Percentiles rank a stretch among this genome's conserved stretches.
These are phyloP conservation scores for Falco naumanni DNA, from an alignment of 2,797 vertebrate species.

Conservation along the genomic window DNA sequence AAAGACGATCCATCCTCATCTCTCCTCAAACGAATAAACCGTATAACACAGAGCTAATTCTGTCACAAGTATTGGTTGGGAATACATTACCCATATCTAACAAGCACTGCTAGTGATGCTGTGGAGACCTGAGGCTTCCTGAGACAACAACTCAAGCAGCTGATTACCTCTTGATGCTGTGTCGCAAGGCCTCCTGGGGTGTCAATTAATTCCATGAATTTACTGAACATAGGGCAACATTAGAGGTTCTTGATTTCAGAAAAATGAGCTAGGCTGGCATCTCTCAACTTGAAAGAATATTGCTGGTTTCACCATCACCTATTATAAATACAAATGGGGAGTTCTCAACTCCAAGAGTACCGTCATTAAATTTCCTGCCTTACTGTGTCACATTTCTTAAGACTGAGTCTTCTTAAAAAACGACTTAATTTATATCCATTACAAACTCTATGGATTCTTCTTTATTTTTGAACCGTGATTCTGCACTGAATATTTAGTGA, in stretches of 20 bases:
- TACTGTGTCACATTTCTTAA: not conserved
- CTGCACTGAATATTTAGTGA: not conserved
- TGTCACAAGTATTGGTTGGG: constrained; percentile 19
- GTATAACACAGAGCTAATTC: constrained; percentile 43
- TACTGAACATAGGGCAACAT: constrained; percentile 26
- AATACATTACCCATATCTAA: constrained; percentile 51
- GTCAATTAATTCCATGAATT: constrained; percentile 64
- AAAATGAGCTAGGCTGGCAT: constrained; percentile 16
- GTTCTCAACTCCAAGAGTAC: constrained; percentile 20
- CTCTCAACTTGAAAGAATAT: constrained; percentile 12
- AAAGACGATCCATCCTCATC: constrained; percentile 30
- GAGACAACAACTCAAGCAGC: constrained; percentile 48
- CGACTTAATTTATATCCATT: not conserved
- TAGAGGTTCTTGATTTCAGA: constrained; percentile 51
- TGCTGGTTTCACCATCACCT: constrained; percentile 39
- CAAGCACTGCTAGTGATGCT: constrained; percentile 12
- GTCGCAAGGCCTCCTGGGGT: constrained; percentile 21
- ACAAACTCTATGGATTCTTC: not conserved
- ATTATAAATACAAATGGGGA: constrained; percentile 27
- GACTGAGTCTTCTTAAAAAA: not conserved
- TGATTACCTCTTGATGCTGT: constrained; percentile 58
- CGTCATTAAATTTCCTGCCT: constrained; percentile 19
- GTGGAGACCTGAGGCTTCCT: constrained; percentile 47
- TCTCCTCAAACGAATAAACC: constrained; percentile 45
- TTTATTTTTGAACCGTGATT: not conserved